These are phyloP conservation scores for Nicator chloris DNA, from an alignment of 2,113 vertebrate genomes.

Conservation along the genomic window DNA sequence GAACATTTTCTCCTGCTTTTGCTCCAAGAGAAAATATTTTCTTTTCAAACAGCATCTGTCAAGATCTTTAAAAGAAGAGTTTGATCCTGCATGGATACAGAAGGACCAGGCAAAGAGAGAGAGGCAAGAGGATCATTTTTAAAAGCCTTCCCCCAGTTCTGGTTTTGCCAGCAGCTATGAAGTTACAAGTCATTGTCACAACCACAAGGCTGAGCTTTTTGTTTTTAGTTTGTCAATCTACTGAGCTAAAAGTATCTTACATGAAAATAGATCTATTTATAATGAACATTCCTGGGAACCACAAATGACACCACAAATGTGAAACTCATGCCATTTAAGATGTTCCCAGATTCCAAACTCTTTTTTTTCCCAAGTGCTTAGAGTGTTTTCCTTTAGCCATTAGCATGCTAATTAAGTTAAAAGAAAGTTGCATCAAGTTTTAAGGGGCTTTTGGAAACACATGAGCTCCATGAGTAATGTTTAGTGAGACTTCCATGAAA, in stretches of 20 bases:
- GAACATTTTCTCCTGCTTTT: not conserved
- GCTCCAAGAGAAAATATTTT: not conserved
- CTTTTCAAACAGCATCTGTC: not conserved
- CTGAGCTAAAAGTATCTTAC: not conserved
- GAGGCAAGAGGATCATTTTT: not conserved
- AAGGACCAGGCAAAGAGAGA: not conserved
- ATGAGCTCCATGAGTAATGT: not conserved
- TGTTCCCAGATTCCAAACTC: slow-evolving; percentile 14
- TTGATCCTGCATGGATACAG: not conserved
- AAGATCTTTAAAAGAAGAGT: not conserved
- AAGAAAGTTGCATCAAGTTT: not conserved
- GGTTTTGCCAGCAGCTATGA: slow-evolving; percentile 1
- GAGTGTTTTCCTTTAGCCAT: slow-evolving; percentile 10
- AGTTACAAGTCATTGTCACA: slow-evolving; percentile 11
- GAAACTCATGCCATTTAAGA: slow-evolving; percentile 35
- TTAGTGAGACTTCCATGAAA: not conserved
- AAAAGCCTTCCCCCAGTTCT: not conserved
- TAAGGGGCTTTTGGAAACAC: not conserved
- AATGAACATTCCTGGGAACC: slow-evolving; percentile 36
- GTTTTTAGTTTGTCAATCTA: not conserved
- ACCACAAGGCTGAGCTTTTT: slow-evolving; percentile 13
- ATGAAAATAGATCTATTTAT: slow-evolving; percentile 42
- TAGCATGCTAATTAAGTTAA: not conserved
- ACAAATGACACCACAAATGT: slow-evolving; percentile 40
- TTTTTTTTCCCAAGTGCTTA: not conserved